Base-by-base conservation (phyloP, 2,888 invertebrate species). In the Prenolepis imparis region DNA sequence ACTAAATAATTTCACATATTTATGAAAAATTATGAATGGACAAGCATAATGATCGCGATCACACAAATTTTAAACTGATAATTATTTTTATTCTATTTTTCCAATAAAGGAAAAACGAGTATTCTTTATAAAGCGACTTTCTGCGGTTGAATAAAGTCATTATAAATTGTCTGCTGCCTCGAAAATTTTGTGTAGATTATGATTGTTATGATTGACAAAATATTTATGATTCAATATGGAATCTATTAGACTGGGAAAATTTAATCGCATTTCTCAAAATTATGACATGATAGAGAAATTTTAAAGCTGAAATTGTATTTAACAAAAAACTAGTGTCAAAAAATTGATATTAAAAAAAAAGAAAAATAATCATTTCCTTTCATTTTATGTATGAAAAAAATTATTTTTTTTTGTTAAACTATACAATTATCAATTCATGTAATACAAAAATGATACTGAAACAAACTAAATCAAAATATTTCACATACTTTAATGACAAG, bases 1-100 rank as follows among this genome's bases (percentile, higher is more conserved):
- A 55, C 12, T 41, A 67, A 55, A 67, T 12, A 3, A 77, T 52
- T 41, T 52, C 18, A 55, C 9, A 67, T 36, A 55, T 41, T 12
- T 75, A 39, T 6, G 8, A 21, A 55, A 52, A 77, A 44, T 59
- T 66, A 5, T 55, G 59, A 70, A 70, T 68, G 44, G 67, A 78
- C 68, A 78, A 80, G 70, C 59, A 21, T 78, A 59, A 80, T 70
- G 32, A 70, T 59, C 36, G 70, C 36, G 41, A 68, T 67, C 24
- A 11, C n/a, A 57, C 21, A 44, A 21, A 70, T 70, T 59, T 24
- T 18, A 36, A 80, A 80, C 48, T 80, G 36, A 80, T 28, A 80
- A 61, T 36, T 70, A 70, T 70, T 59, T 59, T 70, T 70, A 48
- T 70, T 61, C 70, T n/a, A 44, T 8, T 4, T n/a, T 70, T 67